These are phyloP conservation scores for Neosilurus mollespiculum DNA, from an alignment of 2,797 vertebrate species.

Conservation along the genomic window DNA sequence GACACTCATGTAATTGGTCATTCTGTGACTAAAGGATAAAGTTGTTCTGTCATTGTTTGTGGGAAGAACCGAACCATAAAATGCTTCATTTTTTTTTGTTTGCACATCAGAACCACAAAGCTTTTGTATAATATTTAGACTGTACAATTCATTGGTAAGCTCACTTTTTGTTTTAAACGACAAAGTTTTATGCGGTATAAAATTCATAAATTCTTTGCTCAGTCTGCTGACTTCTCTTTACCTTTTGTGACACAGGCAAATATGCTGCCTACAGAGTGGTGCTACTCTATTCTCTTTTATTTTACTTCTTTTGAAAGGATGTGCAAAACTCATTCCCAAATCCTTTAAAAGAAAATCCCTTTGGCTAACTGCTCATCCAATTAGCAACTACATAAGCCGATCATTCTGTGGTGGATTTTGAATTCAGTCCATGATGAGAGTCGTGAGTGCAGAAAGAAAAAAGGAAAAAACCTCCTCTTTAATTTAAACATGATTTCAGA, in stretches of 20 bases:
- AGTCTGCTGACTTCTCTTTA: constrained; percentile 45
- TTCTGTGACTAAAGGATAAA: constrained; percentile 20
- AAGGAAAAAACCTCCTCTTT: constrained; percentile 69
- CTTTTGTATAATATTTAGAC: constrained; percentile 28
- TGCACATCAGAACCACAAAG: constrained; percentile 19
- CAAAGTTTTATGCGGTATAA: not conserved
- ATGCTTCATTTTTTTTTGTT: constrained; percentile 14
- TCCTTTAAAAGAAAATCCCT: constrained; percentile 61
- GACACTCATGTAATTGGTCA: constrained; percentile 9
- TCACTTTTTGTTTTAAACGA: not conserved
- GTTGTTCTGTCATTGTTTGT: constrained; percentile 23
- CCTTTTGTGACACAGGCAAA: constrained; percentile 64
- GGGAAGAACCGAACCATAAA: not conserved
- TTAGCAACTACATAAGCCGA: constrained; percentile 73
- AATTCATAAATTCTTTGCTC: constrained; percentile 58
- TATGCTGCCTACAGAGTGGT: constrained; percentile 49
- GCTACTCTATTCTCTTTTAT: constrained; percentile 37
- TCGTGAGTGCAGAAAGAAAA: constrained; percentile 63
- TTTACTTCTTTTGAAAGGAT: constrained; percentile 54
- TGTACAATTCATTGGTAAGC: constrained; percentile 19
- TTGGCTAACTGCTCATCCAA: constrained; percentile 68
- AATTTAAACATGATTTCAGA: constrained; percentile 78
- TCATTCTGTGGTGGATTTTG: constrained; percentile 64
- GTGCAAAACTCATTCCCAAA: constrained; percentile 48
- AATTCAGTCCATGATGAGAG: constrained; percentile 68